Evolutionary conservation across 1,140 invertebrate genomes (phyloP).

Genomic region (Tetramorium alpestre): DNA sequence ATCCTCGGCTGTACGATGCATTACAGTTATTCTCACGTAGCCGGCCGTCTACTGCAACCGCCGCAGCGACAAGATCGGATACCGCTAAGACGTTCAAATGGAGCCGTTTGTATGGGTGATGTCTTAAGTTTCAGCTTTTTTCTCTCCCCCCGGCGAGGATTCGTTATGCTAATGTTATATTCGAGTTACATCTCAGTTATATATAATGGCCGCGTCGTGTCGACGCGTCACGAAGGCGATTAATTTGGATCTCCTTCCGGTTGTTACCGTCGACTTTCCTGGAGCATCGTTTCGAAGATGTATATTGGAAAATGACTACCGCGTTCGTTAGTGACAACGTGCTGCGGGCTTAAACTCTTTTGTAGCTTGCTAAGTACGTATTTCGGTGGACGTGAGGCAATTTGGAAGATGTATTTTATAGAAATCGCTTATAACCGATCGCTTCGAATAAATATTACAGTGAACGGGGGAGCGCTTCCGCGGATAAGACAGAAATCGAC

Average conservation of each 20-base stretch:
- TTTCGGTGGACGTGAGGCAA: neutral
- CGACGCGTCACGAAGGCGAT: slow-evolving; percentile 1
- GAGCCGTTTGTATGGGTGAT: slow-evolving; percentile 58
- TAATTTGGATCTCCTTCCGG: neutral
- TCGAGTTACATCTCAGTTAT: slow-evolving; percentile 39
- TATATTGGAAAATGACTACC: neutral
- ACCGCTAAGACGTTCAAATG: slow-evolving; percentile 67
- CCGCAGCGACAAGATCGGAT: slow-evolving; percentile 59
- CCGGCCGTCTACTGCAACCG: slow-evolving; percentile 33
- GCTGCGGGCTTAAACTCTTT: neutral
- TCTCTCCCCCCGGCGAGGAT: neutral
- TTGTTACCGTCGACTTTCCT: neutral
- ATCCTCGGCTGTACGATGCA: slow-evolving; percentile 62
- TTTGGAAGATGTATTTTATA: neutral
- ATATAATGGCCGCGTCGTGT: neutral
- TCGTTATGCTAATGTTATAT: slow-evolving; percentile 54
- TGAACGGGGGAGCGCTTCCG: neutral
- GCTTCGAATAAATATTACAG: slow-evolving; percentile 3
- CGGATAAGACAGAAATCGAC: slow-evolving; percentile 6
- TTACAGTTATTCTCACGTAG: slow-evolving; percentile 72
- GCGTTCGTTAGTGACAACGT: neutral
- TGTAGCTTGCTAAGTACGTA: too few species aligned
- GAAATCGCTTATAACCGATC: neutral
- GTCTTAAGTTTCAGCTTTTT: slow-evolving; percentile 34
- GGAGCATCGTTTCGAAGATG: neutral